A percentile compares a stretch with the other conserved stretches of the same genome.
Conservation (phyloP, 92 coral and sea anemone species). For the Meandrina meandrites region DNA sequence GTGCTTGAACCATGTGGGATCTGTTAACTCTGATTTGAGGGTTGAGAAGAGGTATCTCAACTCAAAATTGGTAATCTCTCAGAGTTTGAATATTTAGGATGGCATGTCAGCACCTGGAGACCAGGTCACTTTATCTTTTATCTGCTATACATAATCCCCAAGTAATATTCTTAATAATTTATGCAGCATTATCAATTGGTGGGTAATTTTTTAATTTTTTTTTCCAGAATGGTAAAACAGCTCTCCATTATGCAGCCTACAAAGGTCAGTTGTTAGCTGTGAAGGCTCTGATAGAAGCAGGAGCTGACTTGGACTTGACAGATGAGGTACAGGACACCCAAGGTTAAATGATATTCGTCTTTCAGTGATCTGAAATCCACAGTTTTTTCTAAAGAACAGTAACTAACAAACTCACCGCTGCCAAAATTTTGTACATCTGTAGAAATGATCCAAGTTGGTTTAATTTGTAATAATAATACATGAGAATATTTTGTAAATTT, state of each 20-base stretch:
- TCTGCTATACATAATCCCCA: too few species aligned
- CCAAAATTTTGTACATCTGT: neutral
- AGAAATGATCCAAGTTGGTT: too few species aligned
- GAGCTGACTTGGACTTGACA: conserved; percentile 68
- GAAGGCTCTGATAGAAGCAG: conserved; percentile 65
- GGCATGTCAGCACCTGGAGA: too few species aligned
- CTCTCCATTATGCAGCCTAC: conserved; percentile 68
- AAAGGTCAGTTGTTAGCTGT: conserved; percentile 60
- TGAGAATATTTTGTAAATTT: too few species aligned
- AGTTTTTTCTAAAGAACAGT: neutral
- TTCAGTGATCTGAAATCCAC: neutral
- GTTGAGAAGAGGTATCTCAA: too few species aligned
- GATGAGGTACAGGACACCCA: conserved; percentile 58
- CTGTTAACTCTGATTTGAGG: too few species aligned
- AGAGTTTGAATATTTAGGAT: too few species aligned
- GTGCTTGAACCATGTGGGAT: too few species aligned
- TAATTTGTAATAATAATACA: too few species aligned
- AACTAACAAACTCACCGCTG: neutral
- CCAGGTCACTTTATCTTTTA: too few species aligned
- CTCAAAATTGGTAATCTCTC: too few species aligned
- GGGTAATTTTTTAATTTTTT: neutral
- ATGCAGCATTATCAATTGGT: neutral
- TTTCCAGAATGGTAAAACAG: conserved; percentile 63
- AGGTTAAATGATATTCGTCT: neutral
- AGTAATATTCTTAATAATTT: neutral